A percentile compares a stretch with the other conserved stretches of the same genome.
Conservation (phyloP, 2,888 invertebrate genomes). For the Hybos culiciformis region DNA sequence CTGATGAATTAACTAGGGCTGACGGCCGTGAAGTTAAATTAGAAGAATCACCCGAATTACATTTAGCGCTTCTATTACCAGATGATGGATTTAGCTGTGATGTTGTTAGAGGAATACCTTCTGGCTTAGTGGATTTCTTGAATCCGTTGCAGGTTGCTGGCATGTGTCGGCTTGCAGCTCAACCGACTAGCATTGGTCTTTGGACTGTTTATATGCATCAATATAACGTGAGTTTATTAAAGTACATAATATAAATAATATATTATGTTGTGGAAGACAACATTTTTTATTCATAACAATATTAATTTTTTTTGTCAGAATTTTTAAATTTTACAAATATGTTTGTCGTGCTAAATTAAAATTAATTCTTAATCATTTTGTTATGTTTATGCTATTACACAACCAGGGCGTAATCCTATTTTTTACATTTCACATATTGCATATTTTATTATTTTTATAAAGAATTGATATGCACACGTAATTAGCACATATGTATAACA, state of each 20-base stretch:
- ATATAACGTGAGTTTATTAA: slow-evolving; percentile 35
- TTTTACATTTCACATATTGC: too few relatives aligned
- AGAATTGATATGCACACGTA: too few relatives aligned
- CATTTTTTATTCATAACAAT: slow-evolving; percentile 5
- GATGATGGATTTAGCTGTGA: slow-evolving; percentile 98
- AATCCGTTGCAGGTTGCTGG: slow-evolving; percentile 72
- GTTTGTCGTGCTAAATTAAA: too few relatives aligned
- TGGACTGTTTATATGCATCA: slow-evolving; percentile 92
- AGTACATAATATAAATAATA: not conserved
- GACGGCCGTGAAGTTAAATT: slow-evolving; percentile 82
- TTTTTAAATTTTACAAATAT: too few relatives aligned
- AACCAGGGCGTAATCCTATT: too few relatives aligned
- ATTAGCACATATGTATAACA: too few relatives aligned
- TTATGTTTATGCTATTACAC: too few relatives aligned
- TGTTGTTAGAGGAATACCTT: slow-evolving; percentile 86
- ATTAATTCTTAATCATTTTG: too few relatives aligned
- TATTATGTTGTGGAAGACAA: not conserved
- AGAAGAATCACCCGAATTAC: slow-evolving; percentile 84
- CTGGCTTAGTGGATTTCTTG: slow-evolving; percentile 78
- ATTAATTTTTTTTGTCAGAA: too few relatives aligned
- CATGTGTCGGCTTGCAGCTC: slow-evolving; percentile 78
- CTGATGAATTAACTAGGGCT: slow-evolving; percentile 80
- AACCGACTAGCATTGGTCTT: slow-evolving; percentile 78
- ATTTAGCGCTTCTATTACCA: slow-evolving; percentile 82
- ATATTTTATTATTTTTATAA: too few relatives aligned